Conservation (phyloP, 1,140 invertebrate genomes). For the Caenorhabditis brenneri region DNA sequence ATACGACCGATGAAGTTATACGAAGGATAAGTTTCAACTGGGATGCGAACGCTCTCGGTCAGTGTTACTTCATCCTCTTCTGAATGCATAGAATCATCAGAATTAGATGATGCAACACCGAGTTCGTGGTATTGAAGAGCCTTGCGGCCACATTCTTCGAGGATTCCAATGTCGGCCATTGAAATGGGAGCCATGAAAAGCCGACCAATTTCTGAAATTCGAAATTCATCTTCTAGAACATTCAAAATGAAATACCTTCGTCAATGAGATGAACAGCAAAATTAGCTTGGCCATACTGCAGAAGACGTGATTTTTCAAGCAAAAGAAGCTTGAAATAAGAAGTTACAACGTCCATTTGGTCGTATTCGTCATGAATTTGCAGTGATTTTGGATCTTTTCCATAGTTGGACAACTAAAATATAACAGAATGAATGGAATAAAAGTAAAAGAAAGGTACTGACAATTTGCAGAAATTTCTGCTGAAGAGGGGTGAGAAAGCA, state of each 20-base stretch:
- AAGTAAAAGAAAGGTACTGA: not conserved
- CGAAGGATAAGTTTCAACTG: not conserved
- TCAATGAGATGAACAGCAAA: constrained; percentile 26
- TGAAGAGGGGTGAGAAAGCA: constrained; percentile 29
- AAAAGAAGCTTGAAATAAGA: constrained; percentile 19
- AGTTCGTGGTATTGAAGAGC: not conserved
- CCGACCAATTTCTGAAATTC: not conserved
- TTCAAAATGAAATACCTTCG: not conserved
- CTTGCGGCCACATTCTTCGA: not conserved
- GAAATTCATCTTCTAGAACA: too few relatives aligned
- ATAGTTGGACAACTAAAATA: constrained; percentile 13
- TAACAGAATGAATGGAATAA: not conserved
- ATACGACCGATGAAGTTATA: constrained; percentile 99
- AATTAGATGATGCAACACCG: not conserved
- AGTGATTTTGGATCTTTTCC: constrained; percentile 1
- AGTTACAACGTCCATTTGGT: constrained; percentile 3
- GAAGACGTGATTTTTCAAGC: constrained; percentile 10
- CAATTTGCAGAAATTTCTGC: constrained; percentile 35
- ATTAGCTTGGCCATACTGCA: constrained; percentile 1
- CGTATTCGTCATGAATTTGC: constrained; percentile 25
- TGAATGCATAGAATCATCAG: constrained; percentile 16
- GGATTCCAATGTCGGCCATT: constrained; percentile 21
- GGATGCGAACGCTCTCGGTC: constrained; percentile 14
- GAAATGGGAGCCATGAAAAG: constrained; percentile 21
- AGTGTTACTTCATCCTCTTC: constrained; percentile 16